Conservation (phyloP, 2,888 invertebrate species). For the Drosophila kokeensis region DNA sequence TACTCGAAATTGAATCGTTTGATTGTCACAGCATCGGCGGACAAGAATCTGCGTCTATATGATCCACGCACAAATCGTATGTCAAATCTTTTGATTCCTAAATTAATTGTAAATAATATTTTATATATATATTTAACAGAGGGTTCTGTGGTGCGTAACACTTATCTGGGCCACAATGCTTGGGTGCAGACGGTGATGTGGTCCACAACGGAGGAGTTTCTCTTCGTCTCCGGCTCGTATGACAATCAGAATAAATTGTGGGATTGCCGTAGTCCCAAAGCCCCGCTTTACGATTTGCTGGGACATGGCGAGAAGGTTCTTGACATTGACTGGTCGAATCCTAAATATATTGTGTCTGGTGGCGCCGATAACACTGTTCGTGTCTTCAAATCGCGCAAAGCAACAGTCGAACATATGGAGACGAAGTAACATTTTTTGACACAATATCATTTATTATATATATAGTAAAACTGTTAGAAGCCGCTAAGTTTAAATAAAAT, state of each 20-base stretch:
- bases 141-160: slow-evolving; percentile 93
- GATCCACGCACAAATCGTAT: slow-evolving; percentile 95
- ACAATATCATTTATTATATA: slow-evolving; percentile 32
- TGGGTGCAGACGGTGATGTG: slow-evolving; percentile 97
- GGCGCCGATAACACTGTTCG: slow-evolving; percentile 97
- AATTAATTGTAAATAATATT: background rate
- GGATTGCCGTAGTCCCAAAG: slow-evolving; percentile 97
- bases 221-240: slow-evolving; percentile 97
- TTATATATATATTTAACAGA: slow-evolving; percentile 86
- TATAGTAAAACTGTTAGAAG: slow-evolving; percentile 41
- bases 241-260: slow-evolving; percentile 97
- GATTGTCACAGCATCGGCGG: slow-evolving; percentile 95
- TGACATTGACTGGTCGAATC: slow-evolving; percentile 97
- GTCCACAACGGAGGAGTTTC: slow-evolving; percentile 92
- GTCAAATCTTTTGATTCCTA: slow-evolving; percentile 18
- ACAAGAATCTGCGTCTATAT: slow-evolving; percentile 95
- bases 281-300: slow-evolving; percentile 95
- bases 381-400: slow-evolving; percentile 89
- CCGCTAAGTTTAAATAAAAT: slow-evolving; percentile 52
- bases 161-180: slow-evolving; percentile 93
- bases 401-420: slow-evolving; percentile 57
- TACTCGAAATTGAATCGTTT: slow-evolving; percentile 91
- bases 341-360: slow-evolving; percentile 94
- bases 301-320: slow-evolving; percentile 98
- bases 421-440: slow-evolving; percentile 42